These are phyloP conservation scores for Macquaria australasica DNA, from an alignment of 2,113 vertebrate species.

Conservation along the genomic window DNA sequence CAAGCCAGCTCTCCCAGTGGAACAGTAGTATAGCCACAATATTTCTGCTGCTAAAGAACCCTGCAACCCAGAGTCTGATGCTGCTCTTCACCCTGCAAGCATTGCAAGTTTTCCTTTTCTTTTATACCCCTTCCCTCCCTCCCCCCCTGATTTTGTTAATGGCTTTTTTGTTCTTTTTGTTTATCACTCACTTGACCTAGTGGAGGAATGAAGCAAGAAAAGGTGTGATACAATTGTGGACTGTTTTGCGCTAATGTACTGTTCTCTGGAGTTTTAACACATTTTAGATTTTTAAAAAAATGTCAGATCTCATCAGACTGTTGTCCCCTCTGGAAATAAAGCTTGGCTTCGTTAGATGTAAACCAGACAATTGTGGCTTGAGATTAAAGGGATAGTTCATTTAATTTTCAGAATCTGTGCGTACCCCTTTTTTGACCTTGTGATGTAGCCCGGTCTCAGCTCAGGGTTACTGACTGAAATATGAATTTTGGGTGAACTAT, in stretches of 20 bases:
- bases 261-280: conserved; percentile 70
- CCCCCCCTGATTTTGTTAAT: conserved; percentile 50
- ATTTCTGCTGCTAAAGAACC: conserved; percentile 89
- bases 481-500: conserved; percentile 57
- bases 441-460: conserved; percentile 42
- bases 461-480: conserved; percentile 69
- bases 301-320: conserved; percentile 77
- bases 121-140: conserved; percentile 33
- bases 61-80: conserved; percentile 90
- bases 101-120: conserved; percentile 85
- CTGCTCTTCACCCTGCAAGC: conserved; percentile 90
- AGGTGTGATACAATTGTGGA: conserved; percentile 72
- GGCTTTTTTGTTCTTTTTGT: conserved; percentile 71
- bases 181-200: conserved; percentile 74
- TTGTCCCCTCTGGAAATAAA: conserved; percentile 73
- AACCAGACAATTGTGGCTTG: conserved; percentile 78
- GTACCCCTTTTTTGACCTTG: conserved; percentile 66
- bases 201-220: conserved; percentile 67
- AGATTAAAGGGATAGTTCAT: conserved; percentile 76
- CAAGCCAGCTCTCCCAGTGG: conserved; percentile 97
- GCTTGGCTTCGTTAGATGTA: conserved; percentile 72
- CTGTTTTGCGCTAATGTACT: conserved; percentile 47
- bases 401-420: conserved; percentile 43
- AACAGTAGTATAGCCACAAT: conserved; percentile 94
- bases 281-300: conserved; percentile 61